Evolutionary conservation across 2,797 vertebrate genomes (phyloP).

Genomic region (Myoxocephalus aenaeus): DNA sequence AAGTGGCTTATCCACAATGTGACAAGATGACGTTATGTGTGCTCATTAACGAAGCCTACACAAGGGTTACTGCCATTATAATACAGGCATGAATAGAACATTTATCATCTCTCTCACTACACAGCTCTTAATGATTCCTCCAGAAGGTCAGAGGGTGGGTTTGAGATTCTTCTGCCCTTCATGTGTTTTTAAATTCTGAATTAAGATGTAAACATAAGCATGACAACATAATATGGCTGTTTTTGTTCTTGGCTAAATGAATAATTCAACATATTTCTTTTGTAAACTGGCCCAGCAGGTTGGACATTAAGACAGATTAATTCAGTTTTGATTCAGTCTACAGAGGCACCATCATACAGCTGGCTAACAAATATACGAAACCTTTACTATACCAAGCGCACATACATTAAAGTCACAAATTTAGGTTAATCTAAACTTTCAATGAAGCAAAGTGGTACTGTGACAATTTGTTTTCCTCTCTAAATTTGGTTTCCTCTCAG

Average conservation of each 20-base stretch:
- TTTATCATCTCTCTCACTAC: conserved; percentile 54
- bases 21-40: conserved; percentile 60
- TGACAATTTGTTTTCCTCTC: not conserved
- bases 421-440: not conserved
- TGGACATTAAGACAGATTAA: conserved; percentile 10
- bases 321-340: not conserved
- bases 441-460: too few relatives aligned
- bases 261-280: conserved; percentile 72
- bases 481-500: not conserved
- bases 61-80: conserved; percentile 49
- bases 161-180: conserved; percentile 37
- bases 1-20: conserved; percentile 67
- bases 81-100: conserved; percentile 47
- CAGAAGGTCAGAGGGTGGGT: conserved; percentile 58
- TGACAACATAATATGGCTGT: conserved; percentile 46
- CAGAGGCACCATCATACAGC: conserved; percentile 6
- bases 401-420: not conserved
- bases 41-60: conserved; percentile 73
- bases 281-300: conserved; percentile 33
- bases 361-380: not conserved
- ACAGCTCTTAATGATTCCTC: conserved; percentile 48
- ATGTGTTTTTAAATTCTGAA: conserved; percentile 34
- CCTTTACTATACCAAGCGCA: not conserved
- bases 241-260: conserved; percentile 62
- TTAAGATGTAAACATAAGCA: conserved; percentile 60